phyloP scores from a whole-genome alignment of 64 coral and sea anemone genomes.

The Astreopora myriophthalma region DNA sequence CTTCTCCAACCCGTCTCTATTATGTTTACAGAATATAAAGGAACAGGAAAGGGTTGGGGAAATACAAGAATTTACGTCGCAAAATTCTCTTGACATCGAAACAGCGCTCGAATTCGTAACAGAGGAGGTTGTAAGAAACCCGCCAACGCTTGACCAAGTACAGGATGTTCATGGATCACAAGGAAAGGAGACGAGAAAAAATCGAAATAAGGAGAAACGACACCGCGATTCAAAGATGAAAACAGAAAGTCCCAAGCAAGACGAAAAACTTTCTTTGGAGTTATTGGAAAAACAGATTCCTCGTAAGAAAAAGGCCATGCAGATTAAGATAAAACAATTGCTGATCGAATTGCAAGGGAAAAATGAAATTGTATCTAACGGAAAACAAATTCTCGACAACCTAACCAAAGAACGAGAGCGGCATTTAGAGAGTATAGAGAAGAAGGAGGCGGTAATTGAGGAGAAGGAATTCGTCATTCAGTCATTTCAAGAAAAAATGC shows the following conservation, averaged over 20 bases:
- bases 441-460: conserved; percentile 61
- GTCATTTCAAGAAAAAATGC: conserved; percentile 36
- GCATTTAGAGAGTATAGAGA: conserved; percentile 24
- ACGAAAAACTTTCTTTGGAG: conserved; percentile 10
- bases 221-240: background rate
- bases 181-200: background rate
- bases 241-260: background rate
- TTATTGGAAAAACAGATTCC: conserved; percentile 44
- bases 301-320: conserved; percentile 66
- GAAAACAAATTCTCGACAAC: conserved; percentile 41
- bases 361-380: conserved; percentile 67
- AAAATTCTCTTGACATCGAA: background rate
- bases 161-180: background rate
- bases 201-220: background rate
- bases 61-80: background rate
- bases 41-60: conserved; percentile 3
- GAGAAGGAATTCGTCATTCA: conserved; percentile 60
- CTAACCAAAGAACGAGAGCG: conserved; percentile 47
- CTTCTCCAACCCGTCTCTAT: background rate
- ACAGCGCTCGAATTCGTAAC: background rate
- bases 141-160: background rate
- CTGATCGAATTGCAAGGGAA: conserved; percentile 58
- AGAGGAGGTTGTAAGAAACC: background rate
- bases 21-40: background rate
- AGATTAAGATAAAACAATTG: conserved; percentile 36